Evolutionary conservation across 2,113 vertebrate species (phyloP), one percentile per base, ranked within the genome.

Genomic region (Emberiza fucata): DNA sequence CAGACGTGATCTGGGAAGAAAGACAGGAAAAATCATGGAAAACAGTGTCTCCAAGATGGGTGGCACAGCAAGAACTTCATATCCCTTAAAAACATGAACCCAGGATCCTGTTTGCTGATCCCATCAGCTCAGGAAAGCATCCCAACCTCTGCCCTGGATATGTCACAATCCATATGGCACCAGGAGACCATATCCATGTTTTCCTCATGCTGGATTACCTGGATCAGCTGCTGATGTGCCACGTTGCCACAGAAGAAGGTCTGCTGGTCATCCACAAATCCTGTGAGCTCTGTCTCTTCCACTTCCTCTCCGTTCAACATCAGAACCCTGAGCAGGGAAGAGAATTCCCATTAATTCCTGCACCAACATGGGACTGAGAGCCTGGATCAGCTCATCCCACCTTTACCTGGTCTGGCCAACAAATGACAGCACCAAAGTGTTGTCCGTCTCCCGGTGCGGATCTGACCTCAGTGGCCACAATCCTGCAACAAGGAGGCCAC

Each of bases 181-280:
- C 54, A 27, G 2, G 9, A 33, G 22, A 61, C 14, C 10, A 8
- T 0, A 31, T 5, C 44, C 23, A 8, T 6, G 1, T 31, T 29
- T n/a, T n/a, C 42, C 35, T 8, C 4, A 3, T 16, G 6, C 5
- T 7, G 14, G 44, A 15, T 6, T 95, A 99, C 99, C 98, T 99
- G 99, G 96, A 99, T 99, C 76, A 99, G 97, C 23, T 99, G 99
- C 63, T 99, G 98, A 84, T 99, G 99, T 0, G 98, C 98, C 85
- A 99, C 99, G 0, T 99, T 99, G 75, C 99, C 99, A 19, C 99
- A 99, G 97, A 99, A 99, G 97, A 99, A 99, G 0, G 99, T 99
- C 97, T 99, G 99, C 96, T 99, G 99, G 88, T 99, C 99, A 39
- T 99, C 99, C 87, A 99, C 99, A 60, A 99, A 99, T 21, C 99